A percentile compares a stretch with the other conserved stretches of the same genome.
These are phyloP conservation scores for Philotrypesis tridentata DNA, from an alignment of 1,140 invertebrate species.

Conservation along the genomic window DNA sequence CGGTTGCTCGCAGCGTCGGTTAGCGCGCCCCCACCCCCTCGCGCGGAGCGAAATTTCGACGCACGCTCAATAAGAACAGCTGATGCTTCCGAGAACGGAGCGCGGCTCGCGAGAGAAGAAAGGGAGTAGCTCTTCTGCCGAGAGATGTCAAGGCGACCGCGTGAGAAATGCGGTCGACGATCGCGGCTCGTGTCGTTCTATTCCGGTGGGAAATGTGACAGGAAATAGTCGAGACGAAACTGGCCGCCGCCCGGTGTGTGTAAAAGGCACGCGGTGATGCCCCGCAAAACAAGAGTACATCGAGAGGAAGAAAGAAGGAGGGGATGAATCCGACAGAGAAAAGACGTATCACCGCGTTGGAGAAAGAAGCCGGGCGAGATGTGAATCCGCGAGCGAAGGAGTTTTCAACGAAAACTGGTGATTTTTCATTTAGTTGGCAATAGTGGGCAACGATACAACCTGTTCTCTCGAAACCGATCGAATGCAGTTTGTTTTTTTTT, in stretches of 20 bases:
- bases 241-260: conserved; percentile 45
- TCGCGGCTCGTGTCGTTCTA: conserved; percentile 59
- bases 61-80: conserved; percentile 42
- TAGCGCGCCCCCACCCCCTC: not conserved
- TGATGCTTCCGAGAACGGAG: conserved; percentile 43
- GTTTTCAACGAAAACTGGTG: too few relatives aligned
- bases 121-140: not conserved
- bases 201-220: conserved; percentile 69
- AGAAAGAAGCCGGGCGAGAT: not conserved
- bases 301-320: not conserved
- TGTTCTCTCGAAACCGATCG: too few relatives aligned
- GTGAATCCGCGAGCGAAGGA: too few relatives aligned
- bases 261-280: conserved; percentile 14
- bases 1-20: not conserved
- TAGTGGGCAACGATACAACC: too few relatives aligned
- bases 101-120: not conserved
- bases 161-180: conserved; percentile 65
- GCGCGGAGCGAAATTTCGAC: not conserved
- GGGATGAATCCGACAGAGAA: not conserved
- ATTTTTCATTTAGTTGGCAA: too few relatives aligned
- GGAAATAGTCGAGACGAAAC: conserved; percentile 69
- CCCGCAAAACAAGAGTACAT: conserved; percentile 28
- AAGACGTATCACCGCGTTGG: not conserved
- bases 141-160: conserved; percentile 44
- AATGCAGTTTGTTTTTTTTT: too few relatives aligned